Percentiles rank a stretch among this genome's conserved stretches.
Conservation (phyloP, 2,888 invertebrate genomes). For the Melanostoma scalare region DNA sequence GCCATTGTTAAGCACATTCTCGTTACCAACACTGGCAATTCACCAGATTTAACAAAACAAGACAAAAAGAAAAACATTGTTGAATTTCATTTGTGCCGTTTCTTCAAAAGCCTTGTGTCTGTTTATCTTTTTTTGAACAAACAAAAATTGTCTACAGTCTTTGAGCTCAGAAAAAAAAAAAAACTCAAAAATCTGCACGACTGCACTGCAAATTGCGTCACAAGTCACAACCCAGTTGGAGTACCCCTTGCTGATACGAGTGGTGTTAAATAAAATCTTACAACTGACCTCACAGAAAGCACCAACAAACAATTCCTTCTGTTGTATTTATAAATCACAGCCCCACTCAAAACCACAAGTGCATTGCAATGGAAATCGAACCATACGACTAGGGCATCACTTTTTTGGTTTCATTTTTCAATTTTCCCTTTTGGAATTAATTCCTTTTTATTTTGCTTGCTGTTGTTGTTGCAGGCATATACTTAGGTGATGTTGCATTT, state of each 20-base stretch:
- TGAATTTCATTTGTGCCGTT: no score
- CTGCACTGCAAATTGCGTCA: conserved; percentile 17
- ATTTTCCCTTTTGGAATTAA: conserved; percentile 45
- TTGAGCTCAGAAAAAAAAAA: background rate
- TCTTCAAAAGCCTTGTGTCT: background rate
- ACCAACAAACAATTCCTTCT: conserved; percentile 22
- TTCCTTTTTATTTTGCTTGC: conserved; percentile 7
- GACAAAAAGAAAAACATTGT: no score
- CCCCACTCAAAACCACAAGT: conserved; percentile 33
- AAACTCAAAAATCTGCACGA: conserved; percentile 12
- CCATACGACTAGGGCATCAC: conserved; percentile 51
- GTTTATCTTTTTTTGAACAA: background rate
- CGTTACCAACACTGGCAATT: no score
- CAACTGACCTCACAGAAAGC: conserved; percentile 52
- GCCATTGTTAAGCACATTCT: no score
- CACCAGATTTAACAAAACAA: no score
- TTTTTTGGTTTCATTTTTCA: conserved; percentile 70
- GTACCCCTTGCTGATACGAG: conserved; percentile 7
- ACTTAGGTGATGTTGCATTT: conserved; percentile 8
- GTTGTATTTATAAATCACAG: background rate
- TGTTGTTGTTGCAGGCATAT: background rate
- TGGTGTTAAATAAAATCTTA: conserved; percentile 32
- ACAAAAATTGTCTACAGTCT: no score
- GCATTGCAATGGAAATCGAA: conserved; percentile 47
- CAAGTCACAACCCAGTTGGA: conserved; percentile 14